Evolutionary conservation across 1,140 invertebrate species (phyloP).

Genomic region (Protaetia brevitarsis): DNA sequence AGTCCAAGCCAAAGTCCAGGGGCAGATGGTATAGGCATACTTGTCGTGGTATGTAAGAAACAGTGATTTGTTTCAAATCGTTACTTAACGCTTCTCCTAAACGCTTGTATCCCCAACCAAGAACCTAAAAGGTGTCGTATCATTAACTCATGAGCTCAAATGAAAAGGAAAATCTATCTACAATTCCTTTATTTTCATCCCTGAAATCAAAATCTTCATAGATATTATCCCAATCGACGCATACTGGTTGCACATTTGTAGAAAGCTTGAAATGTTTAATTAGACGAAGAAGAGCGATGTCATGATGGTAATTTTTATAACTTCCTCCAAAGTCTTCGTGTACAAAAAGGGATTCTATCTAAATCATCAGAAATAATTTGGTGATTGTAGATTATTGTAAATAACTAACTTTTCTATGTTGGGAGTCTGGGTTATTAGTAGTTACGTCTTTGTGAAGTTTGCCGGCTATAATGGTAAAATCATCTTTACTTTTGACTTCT

Average conservation of each 20-base stretch:
- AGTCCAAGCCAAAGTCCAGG: not conserved
- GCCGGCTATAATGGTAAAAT: not conserved
- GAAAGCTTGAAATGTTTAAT: constrained; percentile 41
- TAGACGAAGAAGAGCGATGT: constrained; percentile 46
- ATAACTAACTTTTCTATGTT: not conserved
- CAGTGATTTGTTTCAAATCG: not conserved
- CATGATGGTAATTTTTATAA: constrained; percentile 44
- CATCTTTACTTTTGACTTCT: not conserved
- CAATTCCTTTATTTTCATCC: not conserved
- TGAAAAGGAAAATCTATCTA: no score
- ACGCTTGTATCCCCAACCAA: not conserved
- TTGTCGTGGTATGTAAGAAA: not conserved
- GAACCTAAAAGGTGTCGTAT: not conserved
- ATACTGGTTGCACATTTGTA: constrained; percentile 47
- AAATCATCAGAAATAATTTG: not conserved
- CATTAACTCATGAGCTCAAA: not conserved
- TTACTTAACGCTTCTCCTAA: not conserved
- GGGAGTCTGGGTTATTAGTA: not conserved
- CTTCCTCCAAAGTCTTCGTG: constrained; percentile 40
- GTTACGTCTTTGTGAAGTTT: not conserved
- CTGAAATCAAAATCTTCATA: not conserved
- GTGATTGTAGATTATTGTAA: not conserved
- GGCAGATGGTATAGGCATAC: not conserved
- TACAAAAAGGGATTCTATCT: constrained; percentile 20
- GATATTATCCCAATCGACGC: constrained; percentile 40